A percentile compares a stretch with the other conserved stretches of the same genome.
These are phyloP conservation scores for Periphyllus acericola DNA, from an alignment of 2,888 invertebrate species.

Conservation along the genomic window DNA sequence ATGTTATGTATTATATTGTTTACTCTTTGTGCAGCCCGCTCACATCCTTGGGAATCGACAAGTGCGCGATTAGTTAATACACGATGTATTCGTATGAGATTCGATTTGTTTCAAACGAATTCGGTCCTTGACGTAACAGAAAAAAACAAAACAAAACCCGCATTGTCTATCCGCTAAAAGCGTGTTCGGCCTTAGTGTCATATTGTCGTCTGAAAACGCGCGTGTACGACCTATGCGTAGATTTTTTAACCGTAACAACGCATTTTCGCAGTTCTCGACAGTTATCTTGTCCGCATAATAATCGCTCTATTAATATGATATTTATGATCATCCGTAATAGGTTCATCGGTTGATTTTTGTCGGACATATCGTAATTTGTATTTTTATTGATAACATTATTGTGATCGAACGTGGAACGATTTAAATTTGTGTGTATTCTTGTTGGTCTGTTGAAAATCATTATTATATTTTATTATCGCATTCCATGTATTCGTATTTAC, in stretches of 20 bases:
- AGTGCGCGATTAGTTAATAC: background rate
- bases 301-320: no score
- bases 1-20: no score
- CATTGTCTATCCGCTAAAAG: background rate
- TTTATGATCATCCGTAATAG: no score
- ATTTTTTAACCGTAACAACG: no score
- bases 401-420: no score
- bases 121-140: background rate
- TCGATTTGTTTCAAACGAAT: background rate
- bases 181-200: background rate
- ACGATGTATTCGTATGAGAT: background rate
- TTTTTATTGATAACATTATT: no score
- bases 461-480: background rate
- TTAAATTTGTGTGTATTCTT: background rate
- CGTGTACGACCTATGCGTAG: background rate
- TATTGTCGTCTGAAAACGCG: background rate
- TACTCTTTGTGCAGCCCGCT: background rate
- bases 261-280: background rate
- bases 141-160: background rate
- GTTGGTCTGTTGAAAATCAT: background rate
- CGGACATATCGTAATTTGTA: no score
- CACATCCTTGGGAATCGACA: background rate
- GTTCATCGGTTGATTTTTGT: no score
- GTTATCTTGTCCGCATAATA: background rate
- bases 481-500: background rate